Evolutionary conservation across 2,797 vertebrate species (phyloP), one percentile per base, ranked within the genome.

Genomic region (Arctocebus calabarensis): DNA sequence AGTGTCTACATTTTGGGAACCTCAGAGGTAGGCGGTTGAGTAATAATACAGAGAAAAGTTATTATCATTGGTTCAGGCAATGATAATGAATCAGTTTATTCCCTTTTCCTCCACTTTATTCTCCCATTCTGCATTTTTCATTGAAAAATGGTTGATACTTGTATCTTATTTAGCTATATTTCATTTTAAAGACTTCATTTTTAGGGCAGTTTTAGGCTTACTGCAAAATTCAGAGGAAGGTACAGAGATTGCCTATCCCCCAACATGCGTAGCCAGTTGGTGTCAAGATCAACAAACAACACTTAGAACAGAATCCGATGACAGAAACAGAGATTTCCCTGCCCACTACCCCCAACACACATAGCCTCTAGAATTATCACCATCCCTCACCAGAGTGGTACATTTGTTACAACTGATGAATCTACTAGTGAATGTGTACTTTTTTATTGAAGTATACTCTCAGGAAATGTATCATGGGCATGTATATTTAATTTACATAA

Each of bases 401-500:
- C 11, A 52, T 66, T 73, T 57, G 34, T 32, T 86, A 66, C 32
- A 48, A 23, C 32, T 32, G 34, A 82, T 48, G 10, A 62, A 85
- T 23, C 34, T 43, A 45, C 37, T 10, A 17, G 20, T 59, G 52
- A 27, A 48, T 40, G 7, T 37, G 13, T 48, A 16, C 66, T 32
- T 68, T 96, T 88, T 77, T 77, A 91, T 74, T 81, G 57, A 94
- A 23, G 11, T 84, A 64, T 43, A 57, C 23, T 59, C 43, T 81
- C 77, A 20, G 59, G 68, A 73, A 81, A 79, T 68, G 66, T 34
- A 86, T 85, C 83, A 77, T 48, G 16, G 22, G 17, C 29, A 32
- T 88, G 22, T 17, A 83, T 88, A 85, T 94, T 91, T 77, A 94
- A 95, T 91, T 88, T 83, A 78, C 12, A 25, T 81, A 95, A 78